Conservation (phyloP, 1,140 invertebrate genomes). For the Pristionchus pacificus region DNA sequence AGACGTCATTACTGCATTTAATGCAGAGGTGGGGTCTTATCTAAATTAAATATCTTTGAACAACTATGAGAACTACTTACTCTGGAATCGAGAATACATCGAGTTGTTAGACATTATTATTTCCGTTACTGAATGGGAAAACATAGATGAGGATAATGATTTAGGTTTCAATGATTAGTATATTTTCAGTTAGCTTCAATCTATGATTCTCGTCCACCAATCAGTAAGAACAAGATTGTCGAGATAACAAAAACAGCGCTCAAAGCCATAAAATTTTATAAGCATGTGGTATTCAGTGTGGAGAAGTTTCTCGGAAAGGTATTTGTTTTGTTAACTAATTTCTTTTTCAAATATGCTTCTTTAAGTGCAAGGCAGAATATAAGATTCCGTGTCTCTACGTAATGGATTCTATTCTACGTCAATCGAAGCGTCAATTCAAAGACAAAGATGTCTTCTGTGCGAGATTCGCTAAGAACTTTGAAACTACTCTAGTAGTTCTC, state of each 20-base stretch:
- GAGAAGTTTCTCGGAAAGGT: not conserved
- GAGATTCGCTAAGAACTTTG: not conserved
- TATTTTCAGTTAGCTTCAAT: not conserved
- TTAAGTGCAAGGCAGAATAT: not conserved
- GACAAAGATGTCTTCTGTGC: not conserved
- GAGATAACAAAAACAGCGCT: not conserved
- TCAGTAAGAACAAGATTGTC: not conserved
- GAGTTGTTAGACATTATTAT: no score
- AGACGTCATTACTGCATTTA: not conserved
- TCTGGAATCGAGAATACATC: no score
- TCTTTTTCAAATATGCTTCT: not conserved
- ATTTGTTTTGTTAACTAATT: not conserved
- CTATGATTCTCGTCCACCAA: not conserved
- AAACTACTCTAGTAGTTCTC: not conserved
- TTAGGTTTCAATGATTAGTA: no score
- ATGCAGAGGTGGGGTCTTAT: not conserved
- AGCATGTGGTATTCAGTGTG: not conserved
- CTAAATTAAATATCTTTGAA: no score
- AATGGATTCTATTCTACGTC: not conserved
- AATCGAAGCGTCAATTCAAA: not conserved
- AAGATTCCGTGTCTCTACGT: not conserved
- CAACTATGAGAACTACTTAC: no score
- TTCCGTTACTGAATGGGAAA: no score
- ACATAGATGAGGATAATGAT: no score
- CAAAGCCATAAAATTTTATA: not conserved